These are phyloP conservation scores for Linyphia triangularis DNA, from an alignment of 2,888 invertebrate species.

Conservation along the genomic window DNA sequence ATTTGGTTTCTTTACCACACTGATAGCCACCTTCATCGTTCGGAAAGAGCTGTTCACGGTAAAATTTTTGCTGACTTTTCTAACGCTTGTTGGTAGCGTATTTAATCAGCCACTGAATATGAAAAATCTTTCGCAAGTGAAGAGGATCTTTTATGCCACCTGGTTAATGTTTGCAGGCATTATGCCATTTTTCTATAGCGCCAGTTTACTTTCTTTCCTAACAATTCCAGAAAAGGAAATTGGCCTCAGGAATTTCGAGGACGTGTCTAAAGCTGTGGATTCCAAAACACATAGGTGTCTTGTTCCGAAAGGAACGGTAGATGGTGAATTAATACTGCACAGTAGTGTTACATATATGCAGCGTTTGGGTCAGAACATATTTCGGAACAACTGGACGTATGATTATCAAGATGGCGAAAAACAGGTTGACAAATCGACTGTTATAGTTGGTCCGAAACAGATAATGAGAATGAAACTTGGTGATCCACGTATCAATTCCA, in stretches of 20 bases:
- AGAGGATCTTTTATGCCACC: background rate
- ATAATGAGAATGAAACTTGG: background rate
- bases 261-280: background rate
- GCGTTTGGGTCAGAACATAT: background rate
- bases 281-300: background rate
- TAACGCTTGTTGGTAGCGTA: background rate
- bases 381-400: background rate
- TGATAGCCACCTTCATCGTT: background rate
- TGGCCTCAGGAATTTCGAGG: background rate
- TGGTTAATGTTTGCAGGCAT: background rate
- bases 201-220: background rate
- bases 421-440: background rate
- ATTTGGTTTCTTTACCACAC: background rate
- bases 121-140: background rate
- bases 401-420: background rate
- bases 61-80: background rate
- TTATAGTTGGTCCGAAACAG: background rate
- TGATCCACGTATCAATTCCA: background rate
- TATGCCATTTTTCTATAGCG: background rate
- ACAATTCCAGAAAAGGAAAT: background rate
- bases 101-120: background rate
- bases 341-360: background rate
- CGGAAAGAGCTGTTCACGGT: background rate
- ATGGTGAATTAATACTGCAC: background rate
- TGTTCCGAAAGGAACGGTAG: background rate